Evolutionary conservation across 2,888 invertebrate species (phyloP).

Genomic region (Romanomermis culicivorax): DNA sequence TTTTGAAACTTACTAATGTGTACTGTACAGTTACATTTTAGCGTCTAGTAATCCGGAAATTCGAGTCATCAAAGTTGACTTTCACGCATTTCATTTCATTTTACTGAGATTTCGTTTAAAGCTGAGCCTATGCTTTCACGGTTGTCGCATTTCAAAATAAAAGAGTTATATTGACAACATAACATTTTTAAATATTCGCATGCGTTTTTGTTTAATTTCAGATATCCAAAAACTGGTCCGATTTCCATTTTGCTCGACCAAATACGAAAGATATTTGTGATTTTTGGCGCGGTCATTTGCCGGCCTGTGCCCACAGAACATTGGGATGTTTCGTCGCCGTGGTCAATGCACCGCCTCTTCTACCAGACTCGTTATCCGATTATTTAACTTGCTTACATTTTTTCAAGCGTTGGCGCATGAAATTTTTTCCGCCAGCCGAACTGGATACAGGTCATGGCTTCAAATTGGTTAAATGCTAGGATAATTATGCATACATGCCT

Average conservation of each 20-base stretch:
- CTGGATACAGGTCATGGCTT: slow-evolving; percentile 30
- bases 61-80: too few relatives aligned
- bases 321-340: background rate
- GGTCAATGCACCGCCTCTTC: background rate
- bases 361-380: slow-evolving; percentile 8
- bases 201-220: too few relatives aligned
- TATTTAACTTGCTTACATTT: slow-evolving; percentile 21
- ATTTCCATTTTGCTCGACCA: slow-evolving; percentile 28
- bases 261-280: slow-evolving; percentile 24
- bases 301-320: slow-evolving; percentile 12
- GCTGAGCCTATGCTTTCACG: too few relatives aligned
- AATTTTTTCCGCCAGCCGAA: slow-evolving; percentile 27
- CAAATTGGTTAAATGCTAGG: slow-evolving; percentile 16
- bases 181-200: too few relatives aligned
- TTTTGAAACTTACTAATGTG: too few relatives aligned
- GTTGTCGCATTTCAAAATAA: too few relatives aligned
- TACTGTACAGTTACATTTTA: too few relatives aligned
- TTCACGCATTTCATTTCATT: too few relatives aligned
- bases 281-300: slow-evolving; percentile 29
- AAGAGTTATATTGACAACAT: too few relatives aligned
- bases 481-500: background rate
- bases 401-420: slow-evolving; percentile 24
- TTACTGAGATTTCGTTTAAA: too few relatives aligned
- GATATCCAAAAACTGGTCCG: slow-evolving; percentile 26
- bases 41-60: too few relatives aligned